Evolutionary conservation across 2,888 invertebrate species (phyloP).

Genomic region (Apodemia hepburni): DNA sequence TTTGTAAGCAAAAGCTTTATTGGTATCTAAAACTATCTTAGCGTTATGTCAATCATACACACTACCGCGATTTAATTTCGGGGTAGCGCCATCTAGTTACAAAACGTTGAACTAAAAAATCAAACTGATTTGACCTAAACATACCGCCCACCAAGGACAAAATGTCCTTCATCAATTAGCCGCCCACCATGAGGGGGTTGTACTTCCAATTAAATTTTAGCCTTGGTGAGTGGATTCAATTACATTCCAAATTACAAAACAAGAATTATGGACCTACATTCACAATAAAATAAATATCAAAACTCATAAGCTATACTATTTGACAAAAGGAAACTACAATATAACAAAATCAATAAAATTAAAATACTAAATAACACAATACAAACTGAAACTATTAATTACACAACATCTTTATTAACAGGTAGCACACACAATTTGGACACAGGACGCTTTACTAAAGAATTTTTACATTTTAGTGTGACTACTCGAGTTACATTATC

Average conservation of each 20-base stretch:
- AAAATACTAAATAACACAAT: not conserved
- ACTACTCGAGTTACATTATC: constrained; percentile 33
- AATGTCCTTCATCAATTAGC: too few species aligned
- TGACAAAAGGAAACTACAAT: not conserved
- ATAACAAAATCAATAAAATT: too few species aligned
- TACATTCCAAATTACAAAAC: not conserved
- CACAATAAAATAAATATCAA: not conserved
- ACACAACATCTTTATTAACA: not conserved
- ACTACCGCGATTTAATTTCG: too few species aligned
- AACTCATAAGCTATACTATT: not conserved
- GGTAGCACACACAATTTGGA: not conserved
- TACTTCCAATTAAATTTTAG: not conserved
- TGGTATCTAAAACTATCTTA: too few species aligned
- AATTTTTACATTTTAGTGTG: constrained; percentile 12
- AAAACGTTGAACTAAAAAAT: too few species aligned
- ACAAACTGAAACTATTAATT: not conserved
- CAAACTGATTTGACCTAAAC: too few species aligned
- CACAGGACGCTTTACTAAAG: not conserved
- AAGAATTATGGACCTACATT: too few species aligned
- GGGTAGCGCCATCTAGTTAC: too few species aligned
- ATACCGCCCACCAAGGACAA: too few species aligned
- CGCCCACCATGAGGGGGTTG: not conserved
- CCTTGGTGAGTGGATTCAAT: not conserved
- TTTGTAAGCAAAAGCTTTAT: too few species aligned
- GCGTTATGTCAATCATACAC: too few species aligned